Conservation (phyloP, 2,113 vertebrate genomes). For the Pholis gunnellus region DNA sequence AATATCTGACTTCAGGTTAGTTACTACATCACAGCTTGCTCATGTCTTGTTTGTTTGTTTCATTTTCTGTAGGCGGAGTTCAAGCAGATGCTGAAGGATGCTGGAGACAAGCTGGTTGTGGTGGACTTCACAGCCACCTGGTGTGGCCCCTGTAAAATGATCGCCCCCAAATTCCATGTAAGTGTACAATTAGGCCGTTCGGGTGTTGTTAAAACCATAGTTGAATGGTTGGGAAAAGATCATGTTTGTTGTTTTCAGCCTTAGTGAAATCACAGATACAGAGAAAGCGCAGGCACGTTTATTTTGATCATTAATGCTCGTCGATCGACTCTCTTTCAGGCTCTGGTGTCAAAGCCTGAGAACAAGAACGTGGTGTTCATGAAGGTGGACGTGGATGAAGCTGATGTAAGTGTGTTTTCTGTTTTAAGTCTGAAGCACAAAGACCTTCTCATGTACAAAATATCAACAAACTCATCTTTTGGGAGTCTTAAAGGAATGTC, state of each 20-base stretch:
- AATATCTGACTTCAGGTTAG: background rate
- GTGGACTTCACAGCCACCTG: slow-evolving; percentile 93
- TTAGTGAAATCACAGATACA: background rate
- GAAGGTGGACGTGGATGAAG: slow-evolving; percentile 94
- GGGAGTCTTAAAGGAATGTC: background rate
- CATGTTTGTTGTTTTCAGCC: background rate
- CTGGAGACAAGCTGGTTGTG: slow-evolving; percentile 87
- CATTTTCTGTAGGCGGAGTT: slow-evolving; percentile 80
- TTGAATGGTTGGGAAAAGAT: no score
- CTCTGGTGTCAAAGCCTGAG: slow-evolving; percentile 46
- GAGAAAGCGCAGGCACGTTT: no score
- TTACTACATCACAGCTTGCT: background rate
- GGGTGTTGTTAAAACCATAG: background rate
- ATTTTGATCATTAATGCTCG: background rate
- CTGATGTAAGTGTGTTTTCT: slow-evolving; percentile 78
- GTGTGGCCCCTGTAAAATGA: slow-evolving; percentile 92
- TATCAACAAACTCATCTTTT: background rate
- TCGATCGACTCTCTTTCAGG: slow-evolving; percentile 67
- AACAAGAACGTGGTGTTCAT: slow-evolving; percentile 88
- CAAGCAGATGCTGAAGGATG: slow-evolving; percentile 63
- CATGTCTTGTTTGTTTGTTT: background rate
- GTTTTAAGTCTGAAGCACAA: background rate
- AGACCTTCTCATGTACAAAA: background rate
- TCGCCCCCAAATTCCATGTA: slow-evolving; percentile 87
- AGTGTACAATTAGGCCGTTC: slow-evolving; percentile 53